Conservation (phyloP, 2,797 vertebrate genomes). For the Oreonectes daqikongensis region DNA sequence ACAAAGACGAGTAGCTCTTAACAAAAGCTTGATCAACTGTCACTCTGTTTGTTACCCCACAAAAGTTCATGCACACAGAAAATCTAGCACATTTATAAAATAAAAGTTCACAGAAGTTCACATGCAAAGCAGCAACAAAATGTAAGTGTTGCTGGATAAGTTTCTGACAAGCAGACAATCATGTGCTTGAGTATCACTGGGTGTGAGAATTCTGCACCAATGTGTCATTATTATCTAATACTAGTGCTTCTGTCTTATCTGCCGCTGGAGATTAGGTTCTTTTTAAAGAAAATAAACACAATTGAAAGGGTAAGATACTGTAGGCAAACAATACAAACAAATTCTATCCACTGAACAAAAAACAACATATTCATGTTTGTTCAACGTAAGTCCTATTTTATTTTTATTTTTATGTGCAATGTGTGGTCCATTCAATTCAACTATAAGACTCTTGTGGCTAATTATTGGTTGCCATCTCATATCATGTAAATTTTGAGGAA, state of each 20-base stretch:
- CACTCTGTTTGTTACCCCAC: background rate
- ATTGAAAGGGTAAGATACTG: background rate
- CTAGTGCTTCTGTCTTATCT: constrained; percentile 4
- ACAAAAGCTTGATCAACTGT: constrained; percentile 29
- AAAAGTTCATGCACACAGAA: constrained; percentile 1
- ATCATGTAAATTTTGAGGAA: too few relatives aligned
- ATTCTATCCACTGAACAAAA: too few relatives aligned
- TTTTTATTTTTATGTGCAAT: too few relatives aligned
- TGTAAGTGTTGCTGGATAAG: background rate
- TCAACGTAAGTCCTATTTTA: too few relatives aligned
- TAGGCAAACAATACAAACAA: background rate
- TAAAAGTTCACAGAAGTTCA: constrained; percentile 16
- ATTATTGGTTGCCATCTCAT: too few relatives aligned
- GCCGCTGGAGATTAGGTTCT: background rate
- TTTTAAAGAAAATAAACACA: background rate
- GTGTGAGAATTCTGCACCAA: background rate
- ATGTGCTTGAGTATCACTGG: constrained; percentile 1
- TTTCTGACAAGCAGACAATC: constrained; percentile 11
- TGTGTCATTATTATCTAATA: constrained; percentile 18
- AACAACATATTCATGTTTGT: too few relatives aligned
- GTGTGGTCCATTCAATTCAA: too few relatives aligned
- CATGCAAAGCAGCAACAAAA: background rate
- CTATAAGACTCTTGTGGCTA: too few relatives aligned
- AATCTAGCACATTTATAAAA: constrained; percentile 8
- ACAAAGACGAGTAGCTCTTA: constrained; percentile 27